These are phyloP conservation scores for Spondyliosoma cantharus DNA, from an alignment of 2,797 vertebrate genomes.

Conservation along the genomic window DNA sequence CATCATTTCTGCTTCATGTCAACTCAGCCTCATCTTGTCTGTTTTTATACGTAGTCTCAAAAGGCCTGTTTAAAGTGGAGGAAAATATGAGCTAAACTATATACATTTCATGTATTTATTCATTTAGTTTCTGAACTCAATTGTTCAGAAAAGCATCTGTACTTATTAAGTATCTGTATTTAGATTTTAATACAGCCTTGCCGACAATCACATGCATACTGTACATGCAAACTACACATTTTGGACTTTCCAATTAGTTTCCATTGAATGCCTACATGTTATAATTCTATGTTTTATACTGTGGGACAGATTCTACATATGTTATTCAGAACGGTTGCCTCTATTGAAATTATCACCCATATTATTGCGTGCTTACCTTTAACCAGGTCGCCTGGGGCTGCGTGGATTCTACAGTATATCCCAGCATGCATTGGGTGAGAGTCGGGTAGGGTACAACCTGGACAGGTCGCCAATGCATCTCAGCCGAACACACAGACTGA, in stretches of 20 bases:
- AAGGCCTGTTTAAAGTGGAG: not conserved
- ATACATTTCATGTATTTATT: too few relatives aligned
- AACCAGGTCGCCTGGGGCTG: fast-evolving
- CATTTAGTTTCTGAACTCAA: too few relatives aligned
- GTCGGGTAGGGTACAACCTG: not conserved
- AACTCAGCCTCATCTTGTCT: conserved; percentile 1
- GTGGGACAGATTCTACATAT: too few relatives aligned
- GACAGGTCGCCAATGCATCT: not conserved
- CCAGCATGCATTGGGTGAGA: not conserved
- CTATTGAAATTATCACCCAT: not conserved
- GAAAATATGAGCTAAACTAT: too few relatives aligned
- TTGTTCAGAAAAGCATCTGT: too few relatives aligned
- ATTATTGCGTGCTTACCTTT: not conserved
- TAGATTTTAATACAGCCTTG: too few relatives aligned
- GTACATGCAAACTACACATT: too few relatives aligned
- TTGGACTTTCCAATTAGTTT: too few relatives aligned
- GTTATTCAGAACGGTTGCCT: too few relatives aligned
- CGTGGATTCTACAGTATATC: not conserved
- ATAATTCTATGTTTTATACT: not conserved
- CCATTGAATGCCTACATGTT: not conserved
- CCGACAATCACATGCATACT: too few relatives aligned
- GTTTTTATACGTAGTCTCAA: not conserved
- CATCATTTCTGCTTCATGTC: not conserved
- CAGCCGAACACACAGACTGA: not conserved
- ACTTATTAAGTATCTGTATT: too few relatives aligned